Evolutionary conservation across 2,888 invertebrate species (phyloP).

Genomic region (Lacanobia oleracea): DNA sequence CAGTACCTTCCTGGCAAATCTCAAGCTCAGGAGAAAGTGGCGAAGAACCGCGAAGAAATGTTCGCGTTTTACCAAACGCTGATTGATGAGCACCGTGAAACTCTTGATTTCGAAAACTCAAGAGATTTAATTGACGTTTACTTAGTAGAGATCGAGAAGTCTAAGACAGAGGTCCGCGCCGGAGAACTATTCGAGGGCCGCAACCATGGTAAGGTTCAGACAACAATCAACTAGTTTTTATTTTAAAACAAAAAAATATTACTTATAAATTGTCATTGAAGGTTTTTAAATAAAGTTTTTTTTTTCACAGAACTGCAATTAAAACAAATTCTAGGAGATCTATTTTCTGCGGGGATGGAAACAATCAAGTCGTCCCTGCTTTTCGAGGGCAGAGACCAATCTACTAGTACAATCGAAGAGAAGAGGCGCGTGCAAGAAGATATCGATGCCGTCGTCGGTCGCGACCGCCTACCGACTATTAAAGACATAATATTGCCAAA

Average conservation of each 20-base stretch:
- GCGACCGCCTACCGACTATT: constrained; percentile 94
- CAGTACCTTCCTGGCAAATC: constrained; percentile 92
- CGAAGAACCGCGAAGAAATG: constrained; percentile 95
- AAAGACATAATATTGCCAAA: constrained; percentile 95
- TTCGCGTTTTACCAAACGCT: constrained; percentile 95
- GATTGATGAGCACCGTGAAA: constrained; percentile 94
- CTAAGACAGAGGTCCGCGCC: constrained; percentile 94
- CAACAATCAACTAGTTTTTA: constrained; percentile 43
- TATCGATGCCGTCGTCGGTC: constrained; percentile 95
- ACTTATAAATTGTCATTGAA: constrained; percentile 3
- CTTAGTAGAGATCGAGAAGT: constrained; percentile 95
- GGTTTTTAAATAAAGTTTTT: constrained; percentile 29
- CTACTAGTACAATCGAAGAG: no score
- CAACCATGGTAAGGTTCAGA: constrained; percentile 93
- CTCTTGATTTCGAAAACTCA: constrained; percentile 94
- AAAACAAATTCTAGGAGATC: constrained; percentile 97
- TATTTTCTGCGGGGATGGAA: constrained; percentile 98
- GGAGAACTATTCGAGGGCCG: constrained; percentile 95
- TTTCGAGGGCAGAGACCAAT: no score
- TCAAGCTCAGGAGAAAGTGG: constrained; percentile 91
- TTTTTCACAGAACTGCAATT: constrained; percentile 94
- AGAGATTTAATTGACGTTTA: constrained; percentile 97
- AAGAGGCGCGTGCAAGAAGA: constrained; percentile 96
- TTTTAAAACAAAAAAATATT: not conserved
- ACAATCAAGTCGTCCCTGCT: constrained; percentile 97